A percentile compares a stretch with the other conserved stretches of the same genome.
phyloP scores from a whole-genome alignment of 92 coral and sea anemone genomes.

The Micromussa lordhowensis region DNA sequence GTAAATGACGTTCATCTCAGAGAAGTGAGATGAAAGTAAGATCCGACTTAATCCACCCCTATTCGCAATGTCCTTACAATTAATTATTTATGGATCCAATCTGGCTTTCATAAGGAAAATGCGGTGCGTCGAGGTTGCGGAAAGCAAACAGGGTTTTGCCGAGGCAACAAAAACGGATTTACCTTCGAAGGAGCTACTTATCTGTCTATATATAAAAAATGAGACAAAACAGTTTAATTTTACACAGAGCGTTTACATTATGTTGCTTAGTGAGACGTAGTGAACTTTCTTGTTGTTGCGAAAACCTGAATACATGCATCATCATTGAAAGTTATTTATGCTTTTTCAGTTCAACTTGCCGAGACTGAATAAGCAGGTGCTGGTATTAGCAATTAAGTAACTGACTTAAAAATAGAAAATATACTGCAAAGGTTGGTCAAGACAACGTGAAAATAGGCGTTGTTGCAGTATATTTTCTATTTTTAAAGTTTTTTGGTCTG shows the following conservation, averaged over 20 bases:
- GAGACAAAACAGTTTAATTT: not conserved
- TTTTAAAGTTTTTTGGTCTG: too few species aligned
- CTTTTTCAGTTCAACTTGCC: too few species aligned
- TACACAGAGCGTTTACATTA: not conserved
- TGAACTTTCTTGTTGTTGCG: not conserved
- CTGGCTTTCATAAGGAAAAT: not conserved
- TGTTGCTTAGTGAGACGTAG: not conserved
- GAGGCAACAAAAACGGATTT: not conserved
- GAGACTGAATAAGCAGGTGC: too few species aligned
- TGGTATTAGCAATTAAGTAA: too few species aligned
- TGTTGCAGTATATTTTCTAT: too few species aligned
- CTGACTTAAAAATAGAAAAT: too few species aligned
- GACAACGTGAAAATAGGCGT: too few species aligned
- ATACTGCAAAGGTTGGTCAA: too few species aligned
- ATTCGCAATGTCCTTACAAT: constrained; percentile 1
- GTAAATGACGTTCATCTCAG: constrained; percentile 14
- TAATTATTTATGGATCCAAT: not conserved
- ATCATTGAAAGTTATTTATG: too few species aligned
- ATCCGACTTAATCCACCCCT: constrained; percentile 15
- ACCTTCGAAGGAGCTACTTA: not conserved
- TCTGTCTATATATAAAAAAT: not conserved
- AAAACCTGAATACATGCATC: not conserved
- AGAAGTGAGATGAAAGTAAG: not conserved
- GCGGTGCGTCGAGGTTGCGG: not conserved
- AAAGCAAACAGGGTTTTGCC: not conserved